phyloP scores from a whole-genome alignment of 2,888 invertebrate genomes.

The Conops quadrifasciatus region DNA sequence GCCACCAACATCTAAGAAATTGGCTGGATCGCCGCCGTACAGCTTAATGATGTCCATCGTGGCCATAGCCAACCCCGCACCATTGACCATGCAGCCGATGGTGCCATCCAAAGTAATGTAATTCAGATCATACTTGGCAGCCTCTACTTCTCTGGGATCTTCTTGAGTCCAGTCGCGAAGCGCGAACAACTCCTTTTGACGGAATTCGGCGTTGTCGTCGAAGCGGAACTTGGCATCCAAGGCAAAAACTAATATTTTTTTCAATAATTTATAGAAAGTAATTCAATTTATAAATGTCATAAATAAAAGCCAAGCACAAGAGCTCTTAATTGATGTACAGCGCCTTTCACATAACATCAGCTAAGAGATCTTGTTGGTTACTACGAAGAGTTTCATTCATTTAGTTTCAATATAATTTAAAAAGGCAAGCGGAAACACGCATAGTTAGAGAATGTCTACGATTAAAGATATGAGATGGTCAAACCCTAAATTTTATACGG shows the following conservation, averaged over 20 bases:
- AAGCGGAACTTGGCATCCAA: conserved; percentile 95
- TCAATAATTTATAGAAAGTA: neutral
- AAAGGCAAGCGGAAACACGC: neutral
- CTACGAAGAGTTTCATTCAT: no score
- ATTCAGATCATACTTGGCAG: conserved; percentile 88
- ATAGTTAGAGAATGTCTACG: no score
- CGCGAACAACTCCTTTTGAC: conserved; percentile 87
- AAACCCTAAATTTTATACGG: no score
- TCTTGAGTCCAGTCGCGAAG: conserved; percentile 90
- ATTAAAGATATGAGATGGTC: no score
- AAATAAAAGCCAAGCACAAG: no score
- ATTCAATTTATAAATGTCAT: neutral
- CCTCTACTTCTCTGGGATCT: conserved; percentile 90
- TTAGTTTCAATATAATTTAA: no score
- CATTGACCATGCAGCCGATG: conserved; percentile 96
- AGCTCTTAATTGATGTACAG: no score
- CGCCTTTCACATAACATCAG: no score
- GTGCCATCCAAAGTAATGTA: conserved; percentile 94
- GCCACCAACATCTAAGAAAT: conserved; percentile 96
- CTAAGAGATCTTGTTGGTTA: no score
- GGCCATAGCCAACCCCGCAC: conserved; percentile 96
- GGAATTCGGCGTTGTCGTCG: conserved; percentile 92
- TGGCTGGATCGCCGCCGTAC: conserved; percentile 94
- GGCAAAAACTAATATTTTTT: conserved; percentile 77
- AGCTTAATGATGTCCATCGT: conserved; percentile 98